Conservation (phyloP, 2,888 invertebrate genomes). For the Didymodactylos carnosus region DNA sequence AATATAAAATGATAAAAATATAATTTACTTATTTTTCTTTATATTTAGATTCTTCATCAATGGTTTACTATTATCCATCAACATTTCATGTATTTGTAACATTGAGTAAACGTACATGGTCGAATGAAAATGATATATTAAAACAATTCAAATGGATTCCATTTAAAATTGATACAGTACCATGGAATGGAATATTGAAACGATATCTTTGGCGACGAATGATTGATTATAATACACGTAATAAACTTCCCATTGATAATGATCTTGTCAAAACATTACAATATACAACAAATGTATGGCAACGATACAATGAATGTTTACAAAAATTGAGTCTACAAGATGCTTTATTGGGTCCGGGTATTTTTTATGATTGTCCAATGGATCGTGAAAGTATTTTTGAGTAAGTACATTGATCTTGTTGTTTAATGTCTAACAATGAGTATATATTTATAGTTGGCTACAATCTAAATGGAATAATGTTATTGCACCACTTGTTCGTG, state of each 20-base stretch:
- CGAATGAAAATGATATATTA: not conserved
- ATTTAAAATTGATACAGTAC: slow-evolving; percentile 27
- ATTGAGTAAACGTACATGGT: not conserved
- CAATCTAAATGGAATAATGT: slow-evolving; percentile 26
- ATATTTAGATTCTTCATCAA: not conserved
- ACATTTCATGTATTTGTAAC: not conserved
- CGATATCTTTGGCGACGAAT: slow-evolving; percentile 25
- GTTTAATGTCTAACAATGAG: not conserved
- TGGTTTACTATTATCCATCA: not conserved
- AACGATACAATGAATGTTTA: slow-evolving; percentile 28
- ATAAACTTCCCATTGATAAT: slow-evolving; percentile 20
- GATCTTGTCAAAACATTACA: slow-evolving; percentile 20
- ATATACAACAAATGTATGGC: slow-evolving; percentile 30
- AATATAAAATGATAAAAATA: no score
- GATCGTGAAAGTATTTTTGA: slow-evolving; percentile 22
- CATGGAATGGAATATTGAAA: slow-evolving; percentile 24
- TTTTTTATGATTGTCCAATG: slow-evolving; percentile 27
- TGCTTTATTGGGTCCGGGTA: slow-evolving; percentile 26
- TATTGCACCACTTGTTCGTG: slow-evolving; percentile 24
- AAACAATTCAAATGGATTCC: slow-evolving; percentile 30
- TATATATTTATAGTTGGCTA: slow-evolving; percentile 22
- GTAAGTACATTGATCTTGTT: slow-evolving; percentile 17
- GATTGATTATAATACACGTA: slow-evolving; percentile 19
- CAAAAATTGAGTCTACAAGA: slow-evolving; percentile 27
- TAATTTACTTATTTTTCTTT: not conserved